Base-by-base conservation (phyloP, 2,113 vertebrate genomes). In the Corythoichthys haematopterus region DNA sequence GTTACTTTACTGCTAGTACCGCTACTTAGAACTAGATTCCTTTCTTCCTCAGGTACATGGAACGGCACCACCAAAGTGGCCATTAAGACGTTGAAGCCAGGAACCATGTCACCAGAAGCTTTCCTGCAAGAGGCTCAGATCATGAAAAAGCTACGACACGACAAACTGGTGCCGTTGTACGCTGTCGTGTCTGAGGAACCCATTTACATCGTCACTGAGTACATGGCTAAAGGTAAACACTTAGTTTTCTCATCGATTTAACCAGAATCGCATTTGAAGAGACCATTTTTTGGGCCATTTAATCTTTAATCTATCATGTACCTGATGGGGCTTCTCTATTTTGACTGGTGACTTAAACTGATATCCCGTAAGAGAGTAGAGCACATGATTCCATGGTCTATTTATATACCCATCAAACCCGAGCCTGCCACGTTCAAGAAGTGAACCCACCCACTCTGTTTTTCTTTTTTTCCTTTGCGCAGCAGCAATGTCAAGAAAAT, bases 61-160 rank as follows among this genome's bases (percentile, higher is more conserved):
- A 98, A 96, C 74, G 94, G 94, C 89, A 98, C 94, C 64, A 98
- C 96, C 14, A 97, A 97, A 88, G 96, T 98, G 84, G 96, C 96
- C 1, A 96, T 98, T 83, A 98, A 98, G 91, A 98, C 95, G 53
- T 88, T 98, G 74, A 98, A 97, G 70, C 93, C 94, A 59, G 96
- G 96, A 69, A 98, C 96, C 78, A 98, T 98, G 96, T 97, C 96
- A 76, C 96, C 96, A 8, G 95, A 97, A 87, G 95, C 96, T 64
- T 98, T 98, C 90, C 90, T 97, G 68, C 95, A 98, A 67, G 96
- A 98, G 86, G 96, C 96, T 61, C 96, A 98, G 84, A 97, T 98
- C 85, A 98, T 98, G 96, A 98, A 98, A 88, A 98, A 96, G 62
- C 88, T 98, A 11, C 80, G 96, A 33, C 95, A 98, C 0, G 96